Evolutionary conservation across 2,888 invertebrate species (phyloP), one percentile per base, ranked within the genome.

Genomic region (Drosophila birchii): DNA sequence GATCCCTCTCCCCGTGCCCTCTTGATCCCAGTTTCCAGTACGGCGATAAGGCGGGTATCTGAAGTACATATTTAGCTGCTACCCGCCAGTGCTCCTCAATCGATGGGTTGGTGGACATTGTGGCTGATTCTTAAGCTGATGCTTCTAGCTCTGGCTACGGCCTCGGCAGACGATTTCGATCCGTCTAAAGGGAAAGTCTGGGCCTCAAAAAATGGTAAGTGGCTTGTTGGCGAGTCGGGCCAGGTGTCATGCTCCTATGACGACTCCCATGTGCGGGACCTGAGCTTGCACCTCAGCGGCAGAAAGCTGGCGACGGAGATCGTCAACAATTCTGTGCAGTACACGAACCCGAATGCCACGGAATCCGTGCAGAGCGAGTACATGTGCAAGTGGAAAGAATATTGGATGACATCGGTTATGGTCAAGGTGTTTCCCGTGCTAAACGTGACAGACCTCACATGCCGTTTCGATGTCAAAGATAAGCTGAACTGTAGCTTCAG

Each of bases 231-330:
- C 11, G 54, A 3, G 12, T 5, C 0, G 0, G 54, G 38, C 7
- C 2, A 5, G 12, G 38, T 54, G 12, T 23, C n/a, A 2, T 54
- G 54, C n/a, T 8, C 4, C 23, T 38, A 23, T 14, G 12, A 5
- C 12, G n/a, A 2, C 23, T 11, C 16, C 14, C 11, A 20, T 1
- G 6, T 20, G 9, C 9, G 5, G 4, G 20, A 16, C 7, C 38
- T 38, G 20, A 23, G 1, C 5, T 7, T 26, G n/a, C 12, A 0
- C 1, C 16, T 23, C 6, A 0, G 16, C 12, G n/a, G 7, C 38
- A n/a, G 3, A 0, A 0, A 0, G 3, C 54, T 54, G 5, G 0
- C 7, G 16, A n/a, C n/a, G 3, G 3, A n/a, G 9, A 7, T 3
- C 7, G 12, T 38, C 23, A 38, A 38, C 36, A 47, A 47, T n/a